Base-by-base conservation (phyloP, 2,888 invertebrate species). In the Oligia strigilis region DNA sequence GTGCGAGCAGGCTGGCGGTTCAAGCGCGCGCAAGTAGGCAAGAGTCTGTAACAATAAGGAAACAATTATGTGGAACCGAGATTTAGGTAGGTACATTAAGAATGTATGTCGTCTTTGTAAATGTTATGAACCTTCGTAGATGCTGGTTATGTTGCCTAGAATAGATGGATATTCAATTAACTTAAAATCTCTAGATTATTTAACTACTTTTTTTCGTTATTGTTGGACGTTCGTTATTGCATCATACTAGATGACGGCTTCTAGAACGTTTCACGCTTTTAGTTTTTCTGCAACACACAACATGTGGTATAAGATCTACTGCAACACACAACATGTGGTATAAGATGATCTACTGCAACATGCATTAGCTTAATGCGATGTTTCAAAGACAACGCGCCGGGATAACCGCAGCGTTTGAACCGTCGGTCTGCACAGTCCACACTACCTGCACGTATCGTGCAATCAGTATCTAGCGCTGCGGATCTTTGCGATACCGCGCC, bases 381-480 rank as follows among this genome's bases (percentile, higher is more conserved):
- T 0, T 23, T 58, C 23, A 17, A 75, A 29, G 23, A 19, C 17
- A 49, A 5, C 8, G 23, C 11, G 13, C 2, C 0, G 5, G 5
- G 36, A 36, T 4, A 80, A 11, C 8, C 17, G 14, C 82, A 5
- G 85, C 87, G 79, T 87, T 67, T 43, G 3, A 72, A 29, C 70
- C 91, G 91, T 87, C 77, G 81, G 93, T 90, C 80, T 90, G 82
- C 17, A 36, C 55, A 19, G 14, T 49, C 19, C 65, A 60, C 55
- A 60, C 36, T n/a, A 43, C 46, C 40, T 64, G 49, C 23, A 62
- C 46, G 1, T 84, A 60, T 84, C 49, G 72, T 67, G 66, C 66
- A 36, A 62, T 43, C 66, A 19, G 62, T 74, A 81, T 74, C 43
- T 66, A 74, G 49, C 36, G 52, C 29, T 72, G 52, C 36, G 52